Base-by-base conservation (phyloP, 2,888 invertebrate species). In the Apocheima hispidaria region DNA sequence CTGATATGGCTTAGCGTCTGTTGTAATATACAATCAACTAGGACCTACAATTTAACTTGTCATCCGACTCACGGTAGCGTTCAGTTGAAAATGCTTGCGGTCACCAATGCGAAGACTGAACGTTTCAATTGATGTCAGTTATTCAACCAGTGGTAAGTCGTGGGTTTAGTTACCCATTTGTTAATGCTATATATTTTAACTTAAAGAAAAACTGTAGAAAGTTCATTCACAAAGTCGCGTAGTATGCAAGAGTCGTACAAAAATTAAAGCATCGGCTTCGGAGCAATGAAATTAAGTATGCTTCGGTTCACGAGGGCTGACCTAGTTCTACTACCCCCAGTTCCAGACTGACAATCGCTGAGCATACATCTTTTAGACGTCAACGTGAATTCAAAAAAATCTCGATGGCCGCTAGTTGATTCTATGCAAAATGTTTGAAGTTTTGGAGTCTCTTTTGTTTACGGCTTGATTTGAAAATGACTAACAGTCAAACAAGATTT, bases 201-300 rank as follows among this genome's bases (percentile, higher is more conserved):
- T 46, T 33, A 43, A 35, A 16, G 23, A 12, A 16, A 12, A 35
- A 1, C 23, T 9, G 20, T 16, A 26, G 50, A 51, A 56, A 50
- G 43, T 50, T 57, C 44, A 51, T 50, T 50, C 36, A 38, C 6
- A 40, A 52, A 52, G 26, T 53, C 48, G 26, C 51, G 14, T 30
- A 5, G 28, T 46, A 59, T 53, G 60, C 44, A 38, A 40, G 35
- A 51, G 26, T 40, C 51, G 46, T 56, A 33, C 26, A 61, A 72
- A 69, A 69, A 68, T 65, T 66, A 67, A 69, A 60, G 57, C 41
- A 60, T 58, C 49, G 40, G 23, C 65, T 65, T 40, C 41, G 35
- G 66, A 72, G 73, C 69, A 75, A 74, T 75, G 68, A 72, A 75
- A 81, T 81, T 77, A 80, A 74, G 75, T 74, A 78, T 78, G 74